Base-by-base conservation (phyloP, 2,888 invertebrate species). In the Acanthosepion lycidas region DNA sequence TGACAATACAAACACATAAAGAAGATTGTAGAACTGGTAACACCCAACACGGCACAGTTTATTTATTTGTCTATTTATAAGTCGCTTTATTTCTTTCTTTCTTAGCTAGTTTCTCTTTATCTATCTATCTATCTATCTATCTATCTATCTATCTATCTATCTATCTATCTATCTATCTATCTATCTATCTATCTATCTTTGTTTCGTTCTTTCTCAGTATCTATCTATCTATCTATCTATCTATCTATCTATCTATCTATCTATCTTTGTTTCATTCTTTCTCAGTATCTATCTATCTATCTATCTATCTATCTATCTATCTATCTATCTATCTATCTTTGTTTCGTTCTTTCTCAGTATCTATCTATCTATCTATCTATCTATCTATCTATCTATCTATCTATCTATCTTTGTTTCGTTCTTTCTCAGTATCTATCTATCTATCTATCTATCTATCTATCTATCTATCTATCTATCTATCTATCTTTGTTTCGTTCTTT, bases 71-170 rank as follows among this genome's bases (percentile, higher is more conserved):
- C 33, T 91, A 42, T 91, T 15, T 91, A 28, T 91, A 20, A 91
- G 28, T 91, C 91, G 9, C 26, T 91, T 15, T 91, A 91, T 91
- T 5, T 91, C 8, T 12, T 12, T 15, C 51, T 51, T 8, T 51
- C 42, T 42, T 42, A 42, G 42, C 15, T 8, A 51, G 51, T 5
- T 5, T 91, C 12, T n/a, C 2, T n/a, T 4, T n/a, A 91, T 28
- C n/a, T 91, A 91, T 91, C 18, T 91, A 42, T 91, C n/a, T n/a
- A n/a, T 91, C n/a, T 91, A 91, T 91, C 12, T n/a, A n/a, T 91
- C 15, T 55, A 20, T 20, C 20, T 55, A 55, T 18, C 55, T 55
- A 55, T 55, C 55, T 55, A 55, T 55, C 18, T 55, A 55, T 55
- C 18, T 55, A 59, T 59, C 23, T 59, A 59, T 59, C 23, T 59